These are phyloP conservation scores for Panzeria rudis DNA, from an alignment of 2,888 invertebrate genomes.

Conservation along the genomic window DNA sequence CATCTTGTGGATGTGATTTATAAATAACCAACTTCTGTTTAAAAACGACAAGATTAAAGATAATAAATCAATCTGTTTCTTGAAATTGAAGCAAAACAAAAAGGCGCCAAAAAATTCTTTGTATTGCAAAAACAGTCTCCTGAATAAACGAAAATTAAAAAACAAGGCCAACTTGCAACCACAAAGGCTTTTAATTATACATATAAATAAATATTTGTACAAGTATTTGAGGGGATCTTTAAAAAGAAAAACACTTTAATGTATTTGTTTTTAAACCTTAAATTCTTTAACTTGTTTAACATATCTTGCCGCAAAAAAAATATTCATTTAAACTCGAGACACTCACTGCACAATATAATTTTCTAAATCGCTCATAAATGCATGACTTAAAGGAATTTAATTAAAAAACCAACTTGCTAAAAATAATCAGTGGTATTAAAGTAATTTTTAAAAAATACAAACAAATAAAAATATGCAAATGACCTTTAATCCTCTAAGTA, in stretches of 20 bases:
- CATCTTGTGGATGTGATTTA: slow-evolving; percentile 23
- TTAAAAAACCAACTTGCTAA: slow-evolving; percentile 22
- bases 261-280: neutral
- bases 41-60: slow-evolving; percentile 9
- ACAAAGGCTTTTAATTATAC: neutral
- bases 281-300: slow-evolving; percentile 3
- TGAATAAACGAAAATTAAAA: slow-evolving; percentile 31
- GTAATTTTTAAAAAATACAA: slow-evolving; percentile 32
- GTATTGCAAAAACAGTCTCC: neutral
- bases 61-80: slow-evolving; percentile 20
- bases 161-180: neutral
- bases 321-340: neutral
- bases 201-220: neutral
- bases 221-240: neutral
- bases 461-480: slow-evolving; percentile 59
- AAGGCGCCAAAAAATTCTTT: slow-evolving; percentile 18
- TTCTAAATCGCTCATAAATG: slow-evolving; percentile 9
- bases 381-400: slow-evolving; percentile 35
- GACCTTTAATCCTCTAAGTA: slow-evolving; percentile 66
- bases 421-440: slow-evolving; percentile 47
- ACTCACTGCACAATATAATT: neutral
- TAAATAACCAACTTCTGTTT: slow-evolving; percentile 37
- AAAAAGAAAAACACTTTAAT: neutral
- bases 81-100: slow-evolving; percentile 20
- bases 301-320: neutral